Conservation (phyloP, 2,888 invertebrate genomes). For the Tinea semifulvella region DNA sequence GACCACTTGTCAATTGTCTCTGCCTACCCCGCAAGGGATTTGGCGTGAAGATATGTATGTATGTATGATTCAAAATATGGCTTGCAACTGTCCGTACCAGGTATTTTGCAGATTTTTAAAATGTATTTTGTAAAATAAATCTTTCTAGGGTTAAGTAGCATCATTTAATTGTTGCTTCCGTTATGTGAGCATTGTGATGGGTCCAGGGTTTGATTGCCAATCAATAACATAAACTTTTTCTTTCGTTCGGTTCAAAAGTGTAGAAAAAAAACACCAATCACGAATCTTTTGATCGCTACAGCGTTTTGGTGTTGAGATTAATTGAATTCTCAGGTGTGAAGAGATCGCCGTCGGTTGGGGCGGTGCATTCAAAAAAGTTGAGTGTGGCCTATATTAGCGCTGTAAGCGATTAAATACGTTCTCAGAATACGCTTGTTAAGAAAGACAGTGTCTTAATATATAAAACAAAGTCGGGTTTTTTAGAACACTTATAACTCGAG, state of each 20-base stretch:
- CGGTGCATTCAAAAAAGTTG: conserved; percentile 21
- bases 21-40: no score
- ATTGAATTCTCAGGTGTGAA: conserved; percentile 64
- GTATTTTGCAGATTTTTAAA: no score
- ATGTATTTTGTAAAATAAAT: no score
- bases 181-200: conserved; percentile 20
- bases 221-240: background rate
- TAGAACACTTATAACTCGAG: no score
- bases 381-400: background rate
- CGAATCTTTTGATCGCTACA: conserved; percentile 42
- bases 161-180: conserved; percentile 23
- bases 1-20: no score
- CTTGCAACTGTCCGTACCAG: no score
- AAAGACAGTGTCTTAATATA: no score
- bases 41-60: no score
- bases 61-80: no score
- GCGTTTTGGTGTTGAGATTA: conserved; percentile 41
- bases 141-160: background rate
- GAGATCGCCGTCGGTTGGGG: conserved; percentile 30
- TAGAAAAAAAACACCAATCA: conserved; percentile 45
- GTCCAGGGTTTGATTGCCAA: conserved; percentile 13
- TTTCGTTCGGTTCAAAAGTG: conserved; percentile 1
- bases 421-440: no score
- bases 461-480: no score
- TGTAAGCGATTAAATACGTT: no score